Evolutionary conservation across 2,888 invertebrate genomes (phyloP).

Genomic region (Aporophyla lueneburgensis): DNA sequence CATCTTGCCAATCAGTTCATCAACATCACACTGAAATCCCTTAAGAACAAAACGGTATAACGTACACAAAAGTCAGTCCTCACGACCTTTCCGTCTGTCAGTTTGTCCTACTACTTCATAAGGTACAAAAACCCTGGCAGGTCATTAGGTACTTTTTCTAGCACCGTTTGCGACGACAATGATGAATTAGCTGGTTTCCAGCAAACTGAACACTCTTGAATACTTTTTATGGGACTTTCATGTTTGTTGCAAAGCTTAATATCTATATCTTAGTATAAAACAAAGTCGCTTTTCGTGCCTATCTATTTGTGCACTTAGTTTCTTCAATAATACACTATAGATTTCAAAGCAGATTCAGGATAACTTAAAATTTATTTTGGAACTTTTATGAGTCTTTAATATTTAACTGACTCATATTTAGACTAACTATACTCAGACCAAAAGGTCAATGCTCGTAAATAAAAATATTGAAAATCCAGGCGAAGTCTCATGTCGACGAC

Average conservation of each 20-base stretch:
- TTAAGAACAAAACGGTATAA: constrained; percentile 32
- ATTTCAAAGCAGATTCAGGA: too few relatives aligned
- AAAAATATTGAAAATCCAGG: too few relatives aligned
- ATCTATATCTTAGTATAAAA: background rate
- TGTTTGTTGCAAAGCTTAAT: constrained; percentile 47
- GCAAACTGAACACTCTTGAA: constrained; percentile 58
- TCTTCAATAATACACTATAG: background rate
- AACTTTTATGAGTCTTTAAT: background rate
- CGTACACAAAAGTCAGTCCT: constrained; percentile 55
- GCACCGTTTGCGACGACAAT: constrained; percentile 76
- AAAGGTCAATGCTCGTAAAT: too few relatives aligned
- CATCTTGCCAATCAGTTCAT: constrained; percentile 14
- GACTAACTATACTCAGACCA: too few relatives aligned
- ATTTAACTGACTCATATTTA: too few relatives aligned
- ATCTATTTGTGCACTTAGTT: background rate
- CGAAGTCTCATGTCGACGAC: too few relatives aligned
- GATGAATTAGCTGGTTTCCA: constrained; percentile 74
- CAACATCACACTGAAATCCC: constrained; percentile 34
- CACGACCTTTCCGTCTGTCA: constrained; percentile 50
- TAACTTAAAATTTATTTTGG: background rate
- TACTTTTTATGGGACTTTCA: constrained; percentile 63
- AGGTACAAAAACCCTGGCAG: constrained; percentile 71
- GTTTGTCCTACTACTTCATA: constrained; percentile 56
- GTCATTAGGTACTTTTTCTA: constrained; percentile 80
- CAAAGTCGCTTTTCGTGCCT: background rate